A percentile compares a stretch with the other conserved stretches of the same genome.
phyloP scores from a whole-genome alignment of 2,888 invertebrate species.

The Alentia gelatinosa region DNA sequence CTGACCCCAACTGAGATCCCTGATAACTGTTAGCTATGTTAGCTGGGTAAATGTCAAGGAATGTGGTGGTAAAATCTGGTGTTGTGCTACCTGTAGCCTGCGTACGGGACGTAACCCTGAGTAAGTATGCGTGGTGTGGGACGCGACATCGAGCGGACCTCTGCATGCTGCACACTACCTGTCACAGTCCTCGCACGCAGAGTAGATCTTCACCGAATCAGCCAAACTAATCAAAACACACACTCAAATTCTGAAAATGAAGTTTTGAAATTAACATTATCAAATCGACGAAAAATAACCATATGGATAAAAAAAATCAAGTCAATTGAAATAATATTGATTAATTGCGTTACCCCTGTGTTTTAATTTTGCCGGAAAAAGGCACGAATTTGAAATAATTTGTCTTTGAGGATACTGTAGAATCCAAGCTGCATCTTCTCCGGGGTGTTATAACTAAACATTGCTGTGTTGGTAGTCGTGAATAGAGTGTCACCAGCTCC shows the following conservation, averaged over 20 bases:
- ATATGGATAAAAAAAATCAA: not conserved
- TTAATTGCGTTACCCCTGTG: not conserved
- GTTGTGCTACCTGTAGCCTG: constrained; percentile 17
- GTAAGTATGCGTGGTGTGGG: constrained; percentile 15
- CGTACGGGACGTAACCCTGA: constrained; percentile 24
- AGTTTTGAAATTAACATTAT: too few species aligned
- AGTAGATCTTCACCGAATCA: not conserved
- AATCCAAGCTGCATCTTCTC: too few species aligned
- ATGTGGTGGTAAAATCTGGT: too few species aligned
- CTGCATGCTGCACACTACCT: constrained; percentile 11
- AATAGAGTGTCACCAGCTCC: not conserved
- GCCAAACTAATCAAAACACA: not conserved
- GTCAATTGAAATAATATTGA: not conserved
- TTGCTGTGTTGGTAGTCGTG: not conserved
- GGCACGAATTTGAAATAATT: too few species aligned
- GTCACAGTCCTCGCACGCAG: not conserved
- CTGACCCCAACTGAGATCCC: too few species aligned
- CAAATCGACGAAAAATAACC: too few species aligned
- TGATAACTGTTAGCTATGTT: too few species aligned
- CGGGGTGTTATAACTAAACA: not conserved
- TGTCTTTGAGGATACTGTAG: too few species aligned
- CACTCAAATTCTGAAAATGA: not conserved
- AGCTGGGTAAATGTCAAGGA: too few species aligned
- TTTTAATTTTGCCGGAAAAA: not conserved
- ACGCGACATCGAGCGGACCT: not conserved